phyloP scores from a whole-genome alignment of 2,113 vertebrate species.

The Mobula hypostoma region DNA sequence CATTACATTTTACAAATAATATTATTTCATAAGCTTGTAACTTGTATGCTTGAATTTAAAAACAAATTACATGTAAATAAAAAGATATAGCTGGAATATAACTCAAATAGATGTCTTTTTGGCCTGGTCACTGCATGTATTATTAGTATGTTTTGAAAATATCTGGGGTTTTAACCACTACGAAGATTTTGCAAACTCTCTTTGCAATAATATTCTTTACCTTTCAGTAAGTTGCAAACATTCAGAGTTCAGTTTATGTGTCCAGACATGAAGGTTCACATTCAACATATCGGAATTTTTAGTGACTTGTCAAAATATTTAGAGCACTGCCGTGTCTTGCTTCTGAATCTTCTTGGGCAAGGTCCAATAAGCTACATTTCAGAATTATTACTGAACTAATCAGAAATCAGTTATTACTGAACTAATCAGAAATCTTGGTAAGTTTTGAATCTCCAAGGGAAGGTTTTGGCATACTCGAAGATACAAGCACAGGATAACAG shows the following conservation, averaged over 20 bases:
- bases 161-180: not conserved
- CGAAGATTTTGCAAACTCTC: not conserved
- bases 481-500: slow-evolving; percentile 25
- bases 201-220: not conserved
- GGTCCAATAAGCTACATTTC: not conserved
- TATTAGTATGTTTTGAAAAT: not conserved
- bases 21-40: not conserved
- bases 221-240: not conserved
- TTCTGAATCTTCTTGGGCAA: not conserved
- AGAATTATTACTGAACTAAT: not conserved
- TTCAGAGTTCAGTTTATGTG: not conserved
- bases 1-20: too few relatives aligned
- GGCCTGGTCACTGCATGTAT: not conserved
- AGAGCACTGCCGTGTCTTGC: not conserved
- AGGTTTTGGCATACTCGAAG: not conserved
- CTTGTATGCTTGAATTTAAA: not conserved
- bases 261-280: not conserved
- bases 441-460: slow-evolving; percentile 4
- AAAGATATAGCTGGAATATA: not conserved
- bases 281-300: not conserved
- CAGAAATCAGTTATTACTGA: slow-evolving; percentile 28
- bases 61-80: not conserved
- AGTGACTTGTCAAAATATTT: not conserved
- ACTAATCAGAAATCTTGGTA: slow-evolving; percentile 31
- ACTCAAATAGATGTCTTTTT: too few relatives aligned